Percentiles rank a stretch among this genome's conserved stretches.
Conservation (phyloP, 2,888 invertebrate genomes). For the Aleiodes testaceus region DNA sequence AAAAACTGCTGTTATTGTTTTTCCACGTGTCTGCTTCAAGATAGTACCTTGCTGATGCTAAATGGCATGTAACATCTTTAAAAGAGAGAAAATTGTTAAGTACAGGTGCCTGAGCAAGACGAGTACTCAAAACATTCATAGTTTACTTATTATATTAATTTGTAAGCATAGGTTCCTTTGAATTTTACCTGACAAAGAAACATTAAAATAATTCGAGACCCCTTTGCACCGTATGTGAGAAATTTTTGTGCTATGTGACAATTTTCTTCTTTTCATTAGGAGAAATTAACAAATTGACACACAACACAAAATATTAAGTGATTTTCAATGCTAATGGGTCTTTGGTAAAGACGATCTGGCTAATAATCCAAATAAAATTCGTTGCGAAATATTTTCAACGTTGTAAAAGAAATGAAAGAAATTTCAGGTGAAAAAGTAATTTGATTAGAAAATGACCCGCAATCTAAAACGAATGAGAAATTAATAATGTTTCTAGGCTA, state of each 20-base stretch:
- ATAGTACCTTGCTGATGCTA: conserved; percentile 55
- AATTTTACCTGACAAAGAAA: conserved; percentile 55
- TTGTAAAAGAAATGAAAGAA: conserved; percentile 12
- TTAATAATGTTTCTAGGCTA: conserved; percentile 50
- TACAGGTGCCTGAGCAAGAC: conserved; percentile 58
- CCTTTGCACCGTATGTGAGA: conserved; percentile 55
- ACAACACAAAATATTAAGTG: neutral
- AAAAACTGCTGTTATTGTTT: conserved; percentile 53
- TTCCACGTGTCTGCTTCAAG: conserved; percentile 59
- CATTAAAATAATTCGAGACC: conserved; percentile 49
- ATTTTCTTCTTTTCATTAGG: conserved; percentile 52
- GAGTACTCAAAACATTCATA: conserved; percentile 60
- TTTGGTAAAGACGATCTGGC: conserved; percentile 48
- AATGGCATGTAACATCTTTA: conserved; percentile 46
- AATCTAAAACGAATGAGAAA: neutral
- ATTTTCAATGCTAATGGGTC: conserved; percentile 59
- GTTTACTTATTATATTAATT: conserved; percentile 52
- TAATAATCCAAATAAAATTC: neutral
- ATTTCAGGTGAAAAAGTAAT: conserved; percentile 48
- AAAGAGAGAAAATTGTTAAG: conserved; percentile 53
- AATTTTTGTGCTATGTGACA: conserved; percentile 50
- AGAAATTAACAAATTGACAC: conserved; percentile 40
- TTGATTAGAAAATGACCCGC: neutral
- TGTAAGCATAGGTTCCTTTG: conserved; percentile 59
- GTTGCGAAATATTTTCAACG: conserved; percentile 14